phyloP scores from a whole-genome alignment of 64 coral and sea anemone genomes.

The Montipora efflorescens region DNA sequence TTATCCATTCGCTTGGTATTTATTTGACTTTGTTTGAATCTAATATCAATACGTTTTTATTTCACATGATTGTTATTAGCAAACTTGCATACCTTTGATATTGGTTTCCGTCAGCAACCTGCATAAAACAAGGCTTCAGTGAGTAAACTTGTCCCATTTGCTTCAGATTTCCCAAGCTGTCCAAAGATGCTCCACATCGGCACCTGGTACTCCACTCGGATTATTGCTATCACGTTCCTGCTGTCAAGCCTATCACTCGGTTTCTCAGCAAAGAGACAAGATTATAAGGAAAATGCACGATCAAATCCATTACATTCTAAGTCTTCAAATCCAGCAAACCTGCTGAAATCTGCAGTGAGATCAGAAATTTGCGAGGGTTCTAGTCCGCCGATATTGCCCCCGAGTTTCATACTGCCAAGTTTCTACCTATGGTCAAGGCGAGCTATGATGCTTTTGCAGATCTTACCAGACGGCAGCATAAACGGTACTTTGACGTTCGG shows the following conservation, averaged over 20 bases:
- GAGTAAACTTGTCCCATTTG: background rate
- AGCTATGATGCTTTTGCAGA: slow-evolving; percentile 30
- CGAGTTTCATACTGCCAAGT: background rate
- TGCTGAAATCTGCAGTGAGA: background rate
- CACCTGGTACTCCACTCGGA: background rate
- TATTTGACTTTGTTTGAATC: background rate
- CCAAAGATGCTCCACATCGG: background rate
- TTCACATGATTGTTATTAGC: background rate
- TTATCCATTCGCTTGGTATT: background rate
- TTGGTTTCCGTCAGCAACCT: background rate
- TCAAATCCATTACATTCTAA: too few relatives aligned
- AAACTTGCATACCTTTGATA: slow-evolving; percentile 40
- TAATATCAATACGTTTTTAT: slow-evolving; percentile 33
- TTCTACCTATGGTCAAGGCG: slow-evolving; percentile 9
- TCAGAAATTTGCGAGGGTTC: background rate
- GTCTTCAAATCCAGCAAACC: background rate
- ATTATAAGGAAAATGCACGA: background rate
- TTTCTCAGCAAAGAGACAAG: background rate
- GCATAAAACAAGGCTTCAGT: slow-evolving; percentile 17
- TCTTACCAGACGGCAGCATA: slow-evolving; percentile 9
- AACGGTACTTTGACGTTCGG: background rate
- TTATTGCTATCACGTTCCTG: background rate
- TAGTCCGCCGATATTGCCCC: background rate
- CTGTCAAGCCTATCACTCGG: background rate
- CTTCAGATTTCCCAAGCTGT: background rate